These are phyloP conservation scores for Marisa cornuarietis DNA, from an alignment of 1,140 invertebrate genomes.

Conservation along the genomic window DNA sequence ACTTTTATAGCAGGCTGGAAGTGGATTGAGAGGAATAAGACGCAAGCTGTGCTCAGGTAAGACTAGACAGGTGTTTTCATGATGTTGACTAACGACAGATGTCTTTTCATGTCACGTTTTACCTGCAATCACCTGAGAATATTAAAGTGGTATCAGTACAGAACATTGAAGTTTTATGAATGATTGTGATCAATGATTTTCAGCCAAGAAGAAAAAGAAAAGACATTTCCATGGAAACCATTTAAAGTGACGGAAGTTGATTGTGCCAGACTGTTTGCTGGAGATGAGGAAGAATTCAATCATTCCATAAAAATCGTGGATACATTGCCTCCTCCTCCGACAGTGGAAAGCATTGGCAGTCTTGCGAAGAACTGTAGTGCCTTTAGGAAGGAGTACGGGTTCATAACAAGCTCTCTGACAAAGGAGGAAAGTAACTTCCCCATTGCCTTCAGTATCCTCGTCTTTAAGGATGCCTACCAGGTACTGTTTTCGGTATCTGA, in stretches of 20 bases:
- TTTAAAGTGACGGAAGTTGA: background rate
- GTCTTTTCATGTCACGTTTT: too few relatives aligned
- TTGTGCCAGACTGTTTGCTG: background rate
- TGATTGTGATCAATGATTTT: too few relatives aligned
- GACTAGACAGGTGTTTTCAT: too few relatives aligned
- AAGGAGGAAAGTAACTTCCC: constrained; percentile 36
- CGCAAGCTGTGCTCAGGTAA: too few relatives aligned
- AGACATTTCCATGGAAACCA: constrained; percentile 6
- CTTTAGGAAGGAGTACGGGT: background rate
- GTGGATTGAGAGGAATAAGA: too few relatives aligned
- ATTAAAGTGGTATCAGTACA: too few relatives aligned
- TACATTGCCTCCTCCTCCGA: background rate
- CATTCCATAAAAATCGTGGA: background rate
- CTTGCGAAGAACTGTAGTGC: background rate
- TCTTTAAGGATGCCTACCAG: constrained; percentile 39
- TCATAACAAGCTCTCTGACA: constrained; percentile 6
- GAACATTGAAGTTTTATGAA: too few relatives aligned
- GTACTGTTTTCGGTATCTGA: background rate
- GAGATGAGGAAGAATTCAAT: background rate
- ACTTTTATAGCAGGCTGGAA: too few relatives aligned
- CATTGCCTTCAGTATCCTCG: constrained; percentile 40
- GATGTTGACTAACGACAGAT: too few relatives aligned
- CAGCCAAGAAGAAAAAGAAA: background rate
- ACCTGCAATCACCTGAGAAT: too few relatives aligned
- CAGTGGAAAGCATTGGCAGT: background rate